Evolutionary conservation across 2,888 invertebrate species (phyloP).

Genomic region (Epirrhoe alternata): DNA sequence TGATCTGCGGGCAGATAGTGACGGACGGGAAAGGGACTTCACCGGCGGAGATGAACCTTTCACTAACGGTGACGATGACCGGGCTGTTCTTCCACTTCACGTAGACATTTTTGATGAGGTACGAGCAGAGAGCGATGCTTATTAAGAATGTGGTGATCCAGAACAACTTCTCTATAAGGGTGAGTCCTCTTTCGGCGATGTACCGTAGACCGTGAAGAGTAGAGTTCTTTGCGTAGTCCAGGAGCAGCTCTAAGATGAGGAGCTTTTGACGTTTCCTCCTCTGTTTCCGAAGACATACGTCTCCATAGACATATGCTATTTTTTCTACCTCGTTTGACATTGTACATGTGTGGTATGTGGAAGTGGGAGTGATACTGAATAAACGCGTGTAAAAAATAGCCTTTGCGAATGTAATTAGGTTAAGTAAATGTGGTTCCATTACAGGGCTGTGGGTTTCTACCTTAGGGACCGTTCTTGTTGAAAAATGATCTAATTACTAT

Average conservation of each 20-base stretch:
- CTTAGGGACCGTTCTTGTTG: not conserved
- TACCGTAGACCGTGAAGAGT: conserved; percentile 27
- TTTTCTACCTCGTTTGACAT: conserved; percentile 25
- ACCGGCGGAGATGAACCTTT: conserved; percentile 53
- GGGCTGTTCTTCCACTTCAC: conserved; percentile 60
- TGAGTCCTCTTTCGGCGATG: conserved; percentile 18
- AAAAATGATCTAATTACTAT: not conserved
- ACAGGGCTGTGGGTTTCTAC: conserved; percentile 1
- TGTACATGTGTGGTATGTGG: not conserved
- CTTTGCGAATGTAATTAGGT: conserved; percentile 15
- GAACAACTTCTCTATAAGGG: conserved; percentile 44
- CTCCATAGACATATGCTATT: conserved; percentile 42
- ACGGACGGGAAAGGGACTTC: conserved; percentile 66
- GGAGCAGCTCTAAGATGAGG: conserved; percentile 38
- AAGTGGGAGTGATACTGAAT: conserved; percentile 4
- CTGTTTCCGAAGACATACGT: conserved; percentile 50
- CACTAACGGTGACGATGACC: conserved; percentile 63
- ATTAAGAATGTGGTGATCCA: conserved; percentile 56
- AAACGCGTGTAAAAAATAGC: not conserved
- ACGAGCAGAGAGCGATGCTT: conserved; percentile 53
- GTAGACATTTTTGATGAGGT: conserved; percentile 55
- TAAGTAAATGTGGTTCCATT: conserved; percentile 14
- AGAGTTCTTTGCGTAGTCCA: conserved; percentile 26
- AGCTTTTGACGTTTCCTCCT: conserved; percentile 54
- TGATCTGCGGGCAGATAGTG: conserved; percentile 61